Percentiles rank a stretch among this genome's conserved stretches.
Conservation (phyloP, 2,888 invertebrate species). For the Epinotia bilunana region DNA sequence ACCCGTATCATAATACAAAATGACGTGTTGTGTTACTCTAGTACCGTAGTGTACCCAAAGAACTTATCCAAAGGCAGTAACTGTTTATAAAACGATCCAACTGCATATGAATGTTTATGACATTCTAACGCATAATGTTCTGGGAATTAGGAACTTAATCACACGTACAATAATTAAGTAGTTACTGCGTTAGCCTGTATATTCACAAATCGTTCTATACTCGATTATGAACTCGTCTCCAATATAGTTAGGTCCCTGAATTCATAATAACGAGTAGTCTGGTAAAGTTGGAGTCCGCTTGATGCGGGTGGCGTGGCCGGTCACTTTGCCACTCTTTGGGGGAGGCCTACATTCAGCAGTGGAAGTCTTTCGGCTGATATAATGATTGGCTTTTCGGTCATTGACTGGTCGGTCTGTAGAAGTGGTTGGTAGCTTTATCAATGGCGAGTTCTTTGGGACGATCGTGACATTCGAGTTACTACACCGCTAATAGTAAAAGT, state of each 20-base stretch:
- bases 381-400: no score
- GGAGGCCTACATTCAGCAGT: no score
- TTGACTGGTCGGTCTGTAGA: background rate
- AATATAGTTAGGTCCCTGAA: background rate
- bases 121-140: background rate
- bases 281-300: no score
- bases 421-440: background rate
- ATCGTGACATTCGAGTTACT: conserved; percentile 25
- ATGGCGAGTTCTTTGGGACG: background rate
- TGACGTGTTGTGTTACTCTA: background rate
- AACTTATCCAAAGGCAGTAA: background rate
- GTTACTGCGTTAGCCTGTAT: background rate
- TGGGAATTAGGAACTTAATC: background rate
- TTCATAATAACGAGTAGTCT: no score
- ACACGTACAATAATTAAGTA: background rate
- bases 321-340: no score
- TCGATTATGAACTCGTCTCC: background rate
- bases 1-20: background rate
- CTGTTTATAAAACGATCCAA: background rate
- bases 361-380: no score
- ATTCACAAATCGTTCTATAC: background rate
- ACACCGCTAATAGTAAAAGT: conserved; percentile 31
- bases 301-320: no score
- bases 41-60: background rate
- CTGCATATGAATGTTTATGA: background rate